phyloP scores from a whole-genome alignment of 2,888 invertebrate genomes.

The Plusia festucae region DNA sequence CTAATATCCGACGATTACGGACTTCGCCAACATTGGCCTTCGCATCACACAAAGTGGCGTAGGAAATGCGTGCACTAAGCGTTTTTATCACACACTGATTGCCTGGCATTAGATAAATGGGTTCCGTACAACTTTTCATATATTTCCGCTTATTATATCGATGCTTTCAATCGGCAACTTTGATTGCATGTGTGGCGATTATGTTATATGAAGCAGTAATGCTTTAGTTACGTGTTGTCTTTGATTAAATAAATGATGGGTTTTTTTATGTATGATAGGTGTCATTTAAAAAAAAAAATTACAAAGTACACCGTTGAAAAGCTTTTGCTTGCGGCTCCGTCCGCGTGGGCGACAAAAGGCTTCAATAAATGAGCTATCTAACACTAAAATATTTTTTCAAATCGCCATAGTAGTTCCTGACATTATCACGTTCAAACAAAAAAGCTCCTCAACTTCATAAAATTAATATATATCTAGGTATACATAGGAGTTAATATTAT shows the following conservation, averaged over 20 bases:
- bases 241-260: background rate
- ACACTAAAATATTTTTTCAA: no score
- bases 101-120: slow-evolving; percentile 65
- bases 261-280: no score
- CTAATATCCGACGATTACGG: slow-evolving; percentile 36
- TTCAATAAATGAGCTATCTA: no score
- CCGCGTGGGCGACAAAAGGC: no score
- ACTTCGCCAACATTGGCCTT: slow-evolving; percentile 52
- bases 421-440: no score
- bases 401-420: no score
- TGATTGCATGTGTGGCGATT: slow-evolving; percentile 44
- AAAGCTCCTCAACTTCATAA: no score
- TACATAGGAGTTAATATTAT: no score
- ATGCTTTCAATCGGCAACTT: slow-evolving; percentile 53
- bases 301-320: no score
- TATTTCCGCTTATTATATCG: slow-evolving; percentile 58
- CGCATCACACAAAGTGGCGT: slow-evolving; percentile 56
- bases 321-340: no score
- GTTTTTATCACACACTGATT: slow-evolving; percentile 64
- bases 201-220: slow-evolving; percentile 18
- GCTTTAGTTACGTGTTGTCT: slow-evolving; percentile 12
- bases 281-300: no score
- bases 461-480: no score
- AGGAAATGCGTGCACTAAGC: slow-evolving; percentile 61
- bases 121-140: slow-evolving; percentile 64